phyloP scores from a whole-genome alignment of 2,888 invertebrate genomes.

The Fragum whitleyi region DNA sequence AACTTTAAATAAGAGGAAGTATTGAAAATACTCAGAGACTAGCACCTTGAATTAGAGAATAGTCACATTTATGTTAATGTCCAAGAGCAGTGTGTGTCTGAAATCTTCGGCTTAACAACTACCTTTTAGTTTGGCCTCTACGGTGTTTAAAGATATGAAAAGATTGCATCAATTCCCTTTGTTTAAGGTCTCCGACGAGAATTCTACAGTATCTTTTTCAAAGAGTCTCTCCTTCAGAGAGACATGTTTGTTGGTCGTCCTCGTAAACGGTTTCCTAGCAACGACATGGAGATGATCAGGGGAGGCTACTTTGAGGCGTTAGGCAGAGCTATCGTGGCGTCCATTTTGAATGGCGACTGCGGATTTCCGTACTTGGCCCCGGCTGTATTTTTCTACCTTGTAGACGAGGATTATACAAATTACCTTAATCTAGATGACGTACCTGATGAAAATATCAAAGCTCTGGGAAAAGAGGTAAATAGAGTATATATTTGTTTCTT shows the following conservation, averaged over 20 bases:
- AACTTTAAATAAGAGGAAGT: too few relatives aligned
- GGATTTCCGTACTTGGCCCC: conserved; percentile 65
- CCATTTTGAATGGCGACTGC: conserved; percentile 65
- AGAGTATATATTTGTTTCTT: neutral
- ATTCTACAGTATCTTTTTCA: conserved; percentile 59
- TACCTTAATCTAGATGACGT: conserved; percentile 50
- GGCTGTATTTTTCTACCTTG: conserved; percentile 52
- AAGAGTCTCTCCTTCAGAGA: conserved; percentile 28
- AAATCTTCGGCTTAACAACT: too few relatives aligned
- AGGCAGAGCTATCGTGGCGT: conserved; percentile 64
- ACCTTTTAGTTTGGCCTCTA: too few relatives aligned
- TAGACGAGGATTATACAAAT: conserved; percentile 45
- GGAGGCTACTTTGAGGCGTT: conserved; percentile 52
- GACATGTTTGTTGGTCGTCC: conserved; percentile 54
- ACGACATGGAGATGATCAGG: conserved; percentile 43
- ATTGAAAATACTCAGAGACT: too few relatives aligned
- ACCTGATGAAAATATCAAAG: conserved; percentile 55
- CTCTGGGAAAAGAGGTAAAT: conserved; percentile 43
- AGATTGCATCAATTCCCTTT: too few relatives aligned
- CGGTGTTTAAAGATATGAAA: too few relatives aligned
- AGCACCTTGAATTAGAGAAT: too few relatives aligned
- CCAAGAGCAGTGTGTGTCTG: too few relatives aligned
- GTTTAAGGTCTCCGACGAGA: conserved; percentile 50
- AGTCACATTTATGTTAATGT: too few relatives aligned
- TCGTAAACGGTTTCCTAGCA: conserved; percentile 53